phyloP scores from a whole-genome alignment of 2,888 invertebrate species.

The Electrophaes corylata region DNA sequence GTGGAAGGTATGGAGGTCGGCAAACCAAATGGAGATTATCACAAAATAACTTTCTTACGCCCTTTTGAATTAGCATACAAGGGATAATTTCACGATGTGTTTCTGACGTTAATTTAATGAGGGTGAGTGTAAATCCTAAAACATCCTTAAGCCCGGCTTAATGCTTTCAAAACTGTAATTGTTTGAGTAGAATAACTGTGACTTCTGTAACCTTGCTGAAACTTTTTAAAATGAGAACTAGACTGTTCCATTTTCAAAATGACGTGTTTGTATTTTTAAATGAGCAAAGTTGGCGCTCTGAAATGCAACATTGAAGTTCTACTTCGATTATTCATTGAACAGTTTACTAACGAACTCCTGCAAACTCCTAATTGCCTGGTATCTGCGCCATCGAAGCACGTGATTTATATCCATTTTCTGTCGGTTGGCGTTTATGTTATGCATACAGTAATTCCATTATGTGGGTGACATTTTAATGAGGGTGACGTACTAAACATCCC shows the following conservation, averaged over 20 bases:
- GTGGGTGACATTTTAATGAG: background rate
- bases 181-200: background rate
- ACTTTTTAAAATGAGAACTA: background rate
- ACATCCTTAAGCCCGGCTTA: background rate
- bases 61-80: constrained; percentile 12
- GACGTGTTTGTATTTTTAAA: background rate
- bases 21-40: too few species aligned
- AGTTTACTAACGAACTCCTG: constrained; percentile 39
- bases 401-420: constrained; percentile 59
- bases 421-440: background rate
- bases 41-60: background rate
- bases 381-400: constrained; percentile 56
- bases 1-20: too few species aligned
- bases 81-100: constrained; percentile 49
- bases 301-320: background rate
- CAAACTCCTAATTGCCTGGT: constrained; percentile 48
- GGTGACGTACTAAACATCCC: background rate
- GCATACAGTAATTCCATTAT: background rate
- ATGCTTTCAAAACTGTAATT: constrained; percentile 3
- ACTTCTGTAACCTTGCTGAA: background rate
- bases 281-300: background rate
- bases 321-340: constrained; percentile 5
- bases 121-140: constrained; percentile 32
- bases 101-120: constrained; percentile 45
- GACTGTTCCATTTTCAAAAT: background rate